phyloP scores from a whole-genome alignment of 2,113 vertebrate species.

The Fregata magnificens region DNA sequence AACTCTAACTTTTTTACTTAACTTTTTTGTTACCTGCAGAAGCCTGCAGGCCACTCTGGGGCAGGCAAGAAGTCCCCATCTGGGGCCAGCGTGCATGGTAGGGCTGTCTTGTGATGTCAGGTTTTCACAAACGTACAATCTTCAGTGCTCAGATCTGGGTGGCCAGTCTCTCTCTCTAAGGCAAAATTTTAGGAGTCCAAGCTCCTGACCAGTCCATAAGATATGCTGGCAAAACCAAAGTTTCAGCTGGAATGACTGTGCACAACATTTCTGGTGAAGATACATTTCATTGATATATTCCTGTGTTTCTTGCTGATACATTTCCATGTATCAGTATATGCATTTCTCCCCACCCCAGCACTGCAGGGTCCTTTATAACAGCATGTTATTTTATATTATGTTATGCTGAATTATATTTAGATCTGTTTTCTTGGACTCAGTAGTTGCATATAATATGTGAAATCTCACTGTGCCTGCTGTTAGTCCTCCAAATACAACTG shows the following conservation, averaged over 20 bases:
- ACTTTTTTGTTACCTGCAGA: background rate
- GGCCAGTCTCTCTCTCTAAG: background rate
- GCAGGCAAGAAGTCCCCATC: background rate
- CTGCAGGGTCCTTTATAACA: background rate
- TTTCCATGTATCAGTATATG: background rate
- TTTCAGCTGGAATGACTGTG: background rate
- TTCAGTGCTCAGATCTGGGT: background rate
- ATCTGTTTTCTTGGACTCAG: slow-evolving; percentile 15
- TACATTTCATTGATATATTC: background rate
- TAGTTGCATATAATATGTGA: background rate
- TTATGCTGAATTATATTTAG: background rate
- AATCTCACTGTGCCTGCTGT: background rate
- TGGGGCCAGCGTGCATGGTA: fast-evolving
- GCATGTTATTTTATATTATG: background rate
- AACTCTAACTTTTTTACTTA: background rate
- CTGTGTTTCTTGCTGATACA: background rate
- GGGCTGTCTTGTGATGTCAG: background rate
- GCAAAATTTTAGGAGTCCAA: background rate
- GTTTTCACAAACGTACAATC: background rate
- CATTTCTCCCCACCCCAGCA: background rate
- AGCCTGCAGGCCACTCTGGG: background rate
- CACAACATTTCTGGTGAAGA: background rate
- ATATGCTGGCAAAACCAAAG: background rate
- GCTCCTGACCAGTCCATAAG: background rate
- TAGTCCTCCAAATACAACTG: slow-evolving; percentile 39